A percentile compares a stretch with the other conserved stretches of the same genome.
Evolutionary conservation across 2,797 vertebrate genomes (phyloP).

Genomic region (Gouania willdenowi): DNA sequence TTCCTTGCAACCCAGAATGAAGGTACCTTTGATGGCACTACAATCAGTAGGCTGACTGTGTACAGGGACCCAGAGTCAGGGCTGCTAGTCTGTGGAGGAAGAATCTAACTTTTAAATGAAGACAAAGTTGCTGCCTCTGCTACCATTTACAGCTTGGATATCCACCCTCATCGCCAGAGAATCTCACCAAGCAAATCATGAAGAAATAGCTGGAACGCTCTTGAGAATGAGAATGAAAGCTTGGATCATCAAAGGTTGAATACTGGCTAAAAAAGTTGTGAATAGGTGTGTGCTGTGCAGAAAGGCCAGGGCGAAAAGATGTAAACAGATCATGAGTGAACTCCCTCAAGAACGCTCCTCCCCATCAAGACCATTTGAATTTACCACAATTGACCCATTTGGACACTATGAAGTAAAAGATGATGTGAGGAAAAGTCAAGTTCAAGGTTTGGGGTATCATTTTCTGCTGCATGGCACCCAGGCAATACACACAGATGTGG

Average conservation of each 20-base stretch:
- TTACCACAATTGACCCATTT: not conserved
- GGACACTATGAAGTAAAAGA: no score
- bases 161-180: not conserved
- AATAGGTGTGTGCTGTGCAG: slow-evolving; percentile 9
- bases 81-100: not conserved
- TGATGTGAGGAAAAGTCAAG: not conserved
- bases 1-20: not conserved
- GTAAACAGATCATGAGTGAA: slow-evolving; percentile 11
- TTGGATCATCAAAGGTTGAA: not conserved
- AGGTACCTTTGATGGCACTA: not conserved
- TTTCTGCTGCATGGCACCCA: not conserved
- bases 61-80: not conserved
- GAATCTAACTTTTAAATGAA: not conserved
- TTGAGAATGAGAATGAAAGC: no score
- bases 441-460: not conserved
- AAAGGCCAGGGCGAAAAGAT: not conserved
- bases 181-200: not conserved
- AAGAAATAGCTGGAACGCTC: not conserved
- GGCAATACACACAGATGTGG: not conserved
- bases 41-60: not conserved
- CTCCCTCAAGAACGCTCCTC: no score
- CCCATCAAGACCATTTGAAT: no score
- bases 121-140: not conserved
- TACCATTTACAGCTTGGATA: not conserved
- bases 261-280: not conserved